Conservation (phyloP, 1,140 invertebrate species). For the Leptopilina clavipes region DNA sequence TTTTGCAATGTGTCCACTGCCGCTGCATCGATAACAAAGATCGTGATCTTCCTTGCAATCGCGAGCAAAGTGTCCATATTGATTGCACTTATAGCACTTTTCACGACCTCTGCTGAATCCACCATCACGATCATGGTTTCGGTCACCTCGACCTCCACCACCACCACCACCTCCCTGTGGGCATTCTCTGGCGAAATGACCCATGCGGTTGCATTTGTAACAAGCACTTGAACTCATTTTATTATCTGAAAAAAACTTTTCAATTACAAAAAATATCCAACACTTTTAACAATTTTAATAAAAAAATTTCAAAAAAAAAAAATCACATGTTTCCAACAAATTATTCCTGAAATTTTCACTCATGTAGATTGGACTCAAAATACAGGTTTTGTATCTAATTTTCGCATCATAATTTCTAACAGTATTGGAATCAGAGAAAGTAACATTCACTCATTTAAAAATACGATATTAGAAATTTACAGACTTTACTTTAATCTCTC, state of each 20-base stretch:
- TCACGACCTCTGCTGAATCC: slow-evolving; percentile 81
- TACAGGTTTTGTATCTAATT: slow-evolving; percentile 24
- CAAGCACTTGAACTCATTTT: slow-evolving; percentile 80
- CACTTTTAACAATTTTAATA: no score
- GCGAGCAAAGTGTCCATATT: slow-evolving; percentile 93
- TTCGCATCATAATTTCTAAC: not conserved
- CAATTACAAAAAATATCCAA: not conserved
- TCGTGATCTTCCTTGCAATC: slow-evolving; percentile 92
- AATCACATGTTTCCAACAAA: not conserved
- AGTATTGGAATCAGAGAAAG: slow-evolving; percentile 2
- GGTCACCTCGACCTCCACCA: slow-evolving; percentile 68
- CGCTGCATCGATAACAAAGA: slow-evolving; percentile 89
- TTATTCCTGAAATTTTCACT: not conserved
- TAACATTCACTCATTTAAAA: slow-evolving; percentile 27
- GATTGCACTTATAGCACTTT: slow-evolving; percentile 97
- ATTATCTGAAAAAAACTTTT: slow-evolving; percentile 26
- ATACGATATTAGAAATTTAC: not conserved
- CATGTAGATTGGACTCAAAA: not conserved
- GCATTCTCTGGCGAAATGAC: slow-evolving; percentile 91
- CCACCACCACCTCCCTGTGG: slow-evolving; percentile 79
- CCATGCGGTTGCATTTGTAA: slow-evolving; percentile 92
- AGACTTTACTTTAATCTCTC: not conserved
- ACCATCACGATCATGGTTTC: slow-evolving; percentile 73
- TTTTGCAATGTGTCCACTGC: slow-evolving; percentile 91
- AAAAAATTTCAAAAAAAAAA: no score